Evolutionary conservation across 2,797 vertebrate genomes (phyloP).

Genomic region (Melanotaenia nigrans): DNA sequence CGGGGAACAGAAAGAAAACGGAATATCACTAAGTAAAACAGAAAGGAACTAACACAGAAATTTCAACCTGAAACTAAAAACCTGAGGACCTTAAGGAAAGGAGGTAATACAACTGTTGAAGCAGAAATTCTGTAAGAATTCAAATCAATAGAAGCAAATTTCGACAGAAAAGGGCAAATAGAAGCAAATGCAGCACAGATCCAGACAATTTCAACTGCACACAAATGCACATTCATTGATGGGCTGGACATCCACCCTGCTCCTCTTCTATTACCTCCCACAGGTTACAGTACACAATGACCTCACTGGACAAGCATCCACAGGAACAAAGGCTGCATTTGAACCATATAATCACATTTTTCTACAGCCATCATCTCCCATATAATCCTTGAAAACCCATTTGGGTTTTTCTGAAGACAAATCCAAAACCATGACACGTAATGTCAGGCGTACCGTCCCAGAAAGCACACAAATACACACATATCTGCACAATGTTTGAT

Average conservation of each 20-base stretch:
- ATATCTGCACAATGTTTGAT: slow-evolving; percentile 32
- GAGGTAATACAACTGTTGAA: background rate
- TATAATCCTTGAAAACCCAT: slow-evolving; percentile 71
- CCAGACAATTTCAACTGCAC: slow-evolving; percentile 10
- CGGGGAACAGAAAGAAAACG: too few relatives aligned
- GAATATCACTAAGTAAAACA: too few relatives aligned
- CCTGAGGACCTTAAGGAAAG: background rate
- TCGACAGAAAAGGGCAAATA: background rate
- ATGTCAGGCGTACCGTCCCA: slow-evolving; percentile 47
- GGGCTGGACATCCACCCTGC: slow-evolving; percentile 50
- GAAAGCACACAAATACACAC: slow-evolving; percentile 32
- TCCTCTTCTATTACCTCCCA: slow-evolving; percentile 68
- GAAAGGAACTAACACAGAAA: too few relatives aligned
- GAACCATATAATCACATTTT: slow-evolving; percentile 71
- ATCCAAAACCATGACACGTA: slow-evolving; percentile 61
- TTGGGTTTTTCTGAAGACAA: slow-evolving; percentile 46
- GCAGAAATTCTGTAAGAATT: background rate
- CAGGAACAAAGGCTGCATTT: slow-evolving; percentile 65
- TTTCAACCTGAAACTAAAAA: background rate
- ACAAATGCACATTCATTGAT: slow-evolving; percentile 33
- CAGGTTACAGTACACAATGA: slow-evolving; percentile 69
- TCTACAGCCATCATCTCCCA: slow-evolving; percentile 55
- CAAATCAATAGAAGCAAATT: background rate
- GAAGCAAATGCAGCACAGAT: slow-evolving; percentile 21
- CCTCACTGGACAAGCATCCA: slow-evolving; percentile 65